Conservation (phyloP, 2,888 invertebrate species). For the Diarsia rubi region DNA sequence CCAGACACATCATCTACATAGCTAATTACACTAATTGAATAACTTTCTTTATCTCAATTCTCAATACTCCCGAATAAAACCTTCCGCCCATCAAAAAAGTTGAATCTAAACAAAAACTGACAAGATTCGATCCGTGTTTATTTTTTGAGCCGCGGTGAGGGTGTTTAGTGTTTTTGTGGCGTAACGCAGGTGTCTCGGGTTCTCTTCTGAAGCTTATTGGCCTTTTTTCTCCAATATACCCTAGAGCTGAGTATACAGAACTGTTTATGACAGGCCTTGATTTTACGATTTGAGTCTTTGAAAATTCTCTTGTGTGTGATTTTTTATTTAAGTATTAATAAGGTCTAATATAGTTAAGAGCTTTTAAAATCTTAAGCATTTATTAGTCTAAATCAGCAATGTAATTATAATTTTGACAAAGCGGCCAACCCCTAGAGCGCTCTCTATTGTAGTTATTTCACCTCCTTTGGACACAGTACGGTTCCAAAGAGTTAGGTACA, state of each 20-base stretch:
- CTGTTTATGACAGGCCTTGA: slow-evolving; percentile 1
- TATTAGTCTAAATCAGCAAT: background rate
- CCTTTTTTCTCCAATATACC: slow-evolving; percentile 60
- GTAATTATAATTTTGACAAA: background rate
- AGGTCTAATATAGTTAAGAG: background rate
- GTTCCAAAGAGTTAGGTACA: background rate
- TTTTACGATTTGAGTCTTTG: background rate
- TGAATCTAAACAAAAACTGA: slow-evolving; percentile 61
- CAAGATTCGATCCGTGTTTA: slow-evolving; percentile 70
- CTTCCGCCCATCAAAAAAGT: slow-evolving; percentile 35
- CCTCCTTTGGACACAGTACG: too few relatives aligned
- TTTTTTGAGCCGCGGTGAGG: slow-evolving; percentile 69
- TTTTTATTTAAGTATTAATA: background rate
- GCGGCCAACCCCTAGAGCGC: too few relatives aligned
- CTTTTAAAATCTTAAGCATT: background rate
- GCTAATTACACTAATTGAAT: slow-evolving; percentile 42
- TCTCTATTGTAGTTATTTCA: background rate
- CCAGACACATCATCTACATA: background rate
- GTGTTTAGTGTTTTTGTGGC: slow-evolving; percentile 79
- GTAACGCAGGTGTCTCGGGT: slow-evolving; percentile 85
- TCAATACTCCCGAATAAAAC: slow-evolving; percentile 37
- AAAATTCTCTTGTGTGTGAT: background rate
- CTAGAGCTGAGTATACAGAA: slow-evolving; percentile 35
- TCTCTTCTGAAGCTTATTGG: slow-evolving; percentile 72
- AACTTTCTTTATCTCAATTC: slow-evolving; percentile 35